Conservation (phyloP, 2,888 invertebrate species). For the Celastrina argiolus region DNA sequence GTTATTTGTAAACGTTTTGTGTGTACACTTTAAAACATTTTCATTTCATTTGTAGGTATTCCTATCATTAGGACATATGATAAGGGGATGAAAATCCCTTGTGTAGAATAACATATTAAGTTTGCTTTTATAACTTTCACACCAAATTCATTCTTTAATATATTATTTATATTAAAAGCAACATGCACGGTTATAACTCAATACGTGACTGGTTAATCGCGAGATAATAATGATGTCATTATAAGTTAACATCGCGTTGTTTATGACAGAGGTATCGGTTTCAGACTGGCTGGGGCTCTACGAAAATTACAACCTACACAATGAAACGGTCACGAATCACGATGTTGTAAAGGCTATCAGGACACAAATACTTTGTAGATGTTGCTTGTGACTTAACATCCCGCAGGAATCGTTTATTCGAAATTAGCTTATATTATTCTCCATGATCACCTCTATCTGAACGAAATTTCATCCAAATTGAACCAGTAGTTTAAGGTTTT, state of each 20-base stretch:
- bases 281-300: background rate
- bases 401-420: no score
- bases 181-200: background rate
- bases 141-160: background rate
- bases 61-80: no score
- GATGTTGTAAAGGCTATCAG: background rate
- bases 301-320: constrained; percentile 13
- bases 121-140: no score
- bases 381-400: no score
- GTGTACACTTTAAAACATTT: background rate
- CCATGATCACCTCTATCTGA: no score
- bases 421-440: no score
- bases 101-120: no score
- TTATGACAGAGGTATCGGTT: constrained; percentile 15
- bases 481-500: no score
- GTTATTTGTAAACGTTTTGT: no score
- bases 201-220: constrained; percentile 2
- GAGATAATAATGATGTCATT: constrained; percentile 20
- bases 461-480: no score
- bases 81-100: background rate
- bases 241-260: constrained; percentile 10
- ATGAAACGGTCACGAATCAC: background rate
- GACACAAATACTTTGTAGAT: background rate
- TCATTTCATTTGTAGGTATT: background rate
- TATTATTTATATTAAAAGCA: no score